Evolutionary conservation across 2,797 vertebrate genomes (phyloP), one percentile per base, ranked within the genome.

Genomic region (Apogon talboti): DNA sequence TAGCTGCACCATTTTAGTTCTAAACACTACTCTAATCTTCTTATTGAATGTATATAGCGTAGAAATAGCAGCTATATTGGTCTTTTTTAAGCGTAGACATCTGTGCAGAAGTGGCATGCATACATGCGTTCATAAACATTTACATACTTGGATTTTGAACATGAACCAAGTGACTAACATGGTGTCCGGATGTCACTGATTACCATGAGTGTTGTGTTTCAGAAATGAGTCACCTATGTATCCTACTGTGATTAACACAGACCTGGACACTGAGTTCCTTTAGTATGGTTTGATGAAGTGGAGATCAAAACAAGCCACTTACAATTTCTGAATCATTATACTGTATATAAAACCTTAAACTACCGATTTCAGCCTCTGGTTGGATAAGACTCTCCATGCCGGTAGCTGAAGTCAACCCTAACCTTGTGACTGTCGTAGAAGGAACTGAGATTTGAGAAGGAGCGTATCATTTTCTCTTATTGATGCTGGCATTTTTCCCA

Each of bases 81-180:
- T 72, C 43, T 42, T 68, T 75, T 80, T 68, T 41, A 79, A 83
- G 66, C 48, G 33, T 76, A 59, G 79, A 89, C 87, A 90, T 89
- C 79, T 89, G 89, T 62, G 76, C 69, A 81, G 78, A 74, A 87
- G 83, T 78, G 86, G 76, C 85, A 86, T 81, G 76, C 83, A 85
- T 90, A 82, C 86, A 78, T 88, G 78, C 50, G 59, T 81, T 74
- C 78, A 76, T 90, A 92, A 91, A 92, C 85, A 91, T 92, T 91
- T 91, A 91, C 86, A 81, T 87, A 71, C 86, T 76, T 62, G 56
- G 71, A 61, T 83, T 84, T 74, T 79, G 78, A 91, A 78, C 83
- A 74, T 71, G 78, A 83, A 72, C 74, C 72, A 69, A 83, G 73
- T 72, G 76, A 87, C 83, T 85, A 82, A 80, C 75, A 60, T 76